These are phyloP conservation scores for Mormoops blainvillei DNA, from an alignment of 2,113 vertebrate genomes.

Conservation along the genomic window DNA sequence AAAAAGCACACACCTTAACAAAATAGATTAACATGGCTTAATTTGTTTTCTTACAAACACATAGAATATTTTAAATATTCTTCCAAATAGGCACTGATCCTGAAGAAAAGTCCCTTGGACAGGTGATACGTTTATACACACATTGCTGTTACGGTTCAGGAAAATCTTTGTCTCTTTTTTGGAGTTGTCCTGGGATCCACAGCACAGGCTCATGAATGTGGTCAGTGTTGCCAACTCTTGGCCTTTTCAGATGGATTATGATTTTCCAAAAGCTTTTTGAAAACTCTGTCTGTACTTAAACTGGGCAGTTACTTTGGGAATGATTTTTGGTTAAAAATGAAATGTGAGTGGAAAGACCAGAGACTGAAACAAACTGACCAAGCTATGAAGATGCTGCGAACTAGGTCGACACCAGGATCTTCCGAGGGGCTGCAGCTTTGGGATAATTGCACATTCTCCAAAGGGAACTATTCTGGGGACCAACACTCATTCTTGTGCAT, in stretches of 20 bases:
- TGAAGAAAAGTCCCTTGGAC: background rate
- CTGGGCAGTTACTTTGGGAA: background rate
- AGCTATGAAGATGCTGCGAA: background rate
- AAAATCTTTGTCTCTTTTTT: background rate
- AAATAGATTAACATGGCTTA: background rate
- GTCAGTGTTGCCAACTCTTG: background rate
- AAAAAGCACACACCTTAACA: background rate
- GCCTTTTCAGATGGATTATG: conserved; percentile 16
- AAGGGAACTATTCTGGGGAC: background rate
- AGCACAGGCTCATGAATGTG: background rate
- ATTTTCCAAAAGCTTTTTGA: conserved; percentile 10
- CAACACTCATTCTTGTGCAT: background rate
- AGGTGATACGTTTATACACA: background rate
- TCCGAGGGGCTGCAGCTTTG: background rate
- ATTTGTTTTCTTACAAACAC: background rate
- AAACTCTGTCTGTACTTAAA: background rate
- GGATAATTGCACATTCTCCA: too few species aligned
- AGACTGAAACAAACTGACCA: background rate
- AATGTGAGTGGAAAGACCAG: background rate
- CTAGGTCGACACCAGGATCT: too few species aligned
- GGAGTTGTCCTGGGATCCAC: background rate
- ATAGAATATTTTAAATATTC: background rate
- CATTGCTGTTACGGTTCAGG: background rate
- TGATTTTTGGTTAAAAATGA: conserved; percentile 5
- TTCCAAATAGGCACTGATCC: background rate